A percentile compares a stretch with the other conserved stretches of the same genome.
phyloP scores from a whole-genome alignment of 2,888 invertebrate genomes.

The Chromoteleia sp. region DNA sequence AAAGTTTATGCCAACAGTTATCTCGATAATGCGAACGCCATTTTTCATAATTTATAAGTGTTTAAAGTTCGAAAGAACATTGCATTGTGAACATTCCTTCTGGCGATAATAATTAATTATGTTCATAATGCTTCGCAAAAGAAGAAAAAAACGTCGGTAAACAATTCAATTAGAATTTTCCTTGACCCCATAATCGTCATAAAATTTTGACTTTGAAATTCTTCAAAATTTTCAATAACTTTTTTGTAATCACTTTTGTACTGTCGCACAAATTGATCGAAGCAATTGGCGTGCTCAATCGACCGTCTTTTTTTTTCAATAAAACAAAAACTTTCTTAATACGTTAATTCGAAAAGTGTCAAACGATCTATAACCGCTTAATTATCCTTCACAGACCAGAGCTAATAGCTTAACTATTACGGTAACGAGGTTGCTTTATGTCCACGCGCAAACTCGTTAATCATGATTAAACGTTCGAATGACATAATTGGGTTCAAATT shows the following conservation, averaged over 20 bases:
- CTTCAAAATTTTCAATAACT: background rate
- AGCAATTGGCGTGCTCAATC: background rate
- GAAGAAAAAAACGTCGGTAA: constrained; percentile 24
- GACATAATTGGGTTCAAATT: background rate
- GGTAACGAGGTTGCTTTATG: background rate
- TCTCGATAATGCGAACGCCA: constrained; percentile 54
- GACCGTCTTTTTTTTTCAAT: background rate
- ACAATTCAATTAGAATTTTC: constrained; percentile 47
- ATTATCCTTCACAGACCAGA: background rate
- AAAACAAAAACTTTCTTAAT: background rate
- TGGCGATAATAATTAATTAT: constrained; percentile 64
- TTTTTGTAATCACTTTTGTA: background rate
- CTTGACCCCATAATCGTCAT: constrained; percentile 54
- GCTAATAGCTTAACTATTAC: constrained; percentile 5
- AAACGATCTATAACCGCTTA: constrained; percentile 1
- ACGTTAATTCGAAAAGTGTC: background rate
- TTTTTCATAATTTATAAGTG: constrained; percentile 63
- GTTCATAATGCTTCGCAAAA: constrained; percentile 35
- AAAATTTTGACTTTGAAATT: constrained; percentile 49
- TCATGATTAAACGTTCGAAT: constrained; percentile 2
- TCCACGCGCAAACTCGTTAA: background rate
- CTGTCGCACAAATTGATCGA: background rate
- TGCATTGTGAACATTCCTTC: constrained; percentile 54
- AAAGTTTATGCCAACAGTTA: constrained; percentile 51
- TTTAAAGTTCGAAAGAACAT: constrained; percentile 33